phyloP scores from a whole-genome alignment of 2,888 invertebrate genomes.

The Spilarctia lutea region DNA sequence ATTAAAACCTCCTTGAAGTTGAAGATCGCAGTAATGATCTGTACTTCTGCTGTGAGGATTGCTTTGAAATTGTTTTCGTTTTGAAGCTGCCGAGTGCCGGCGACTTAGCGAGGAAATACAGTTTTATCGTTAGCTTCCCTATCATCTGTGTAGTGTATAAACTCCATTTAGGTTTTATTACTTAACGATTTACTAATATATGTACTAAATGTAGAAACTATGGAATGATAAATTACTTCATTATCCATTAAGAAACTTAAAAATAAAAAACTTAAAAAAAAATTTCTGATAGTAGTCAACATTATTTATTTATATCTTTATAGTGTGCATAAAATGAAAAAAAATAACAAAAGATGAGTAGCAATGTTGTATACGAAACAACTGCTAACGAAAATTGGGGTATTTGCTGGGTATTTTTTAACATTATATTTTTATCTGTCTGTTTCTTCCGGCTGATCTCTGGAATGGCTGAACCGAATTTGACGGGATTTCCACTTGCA shows the following conservation, averaged over 20 bases:
- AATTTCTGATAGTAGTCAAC: too few relatives aligned
- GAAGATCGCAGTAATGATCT: constrained; percentile 75
- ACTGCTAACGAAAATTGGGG: too few relatives aligned
- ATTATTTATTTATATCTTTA: too few relatives aligned
- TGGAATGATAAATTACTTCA: neutral
- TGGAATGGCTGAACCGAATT: too few relatives aligned
- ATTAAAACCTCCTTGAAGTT: constrained; percentile 66
- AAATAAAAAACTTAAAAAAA: too few relatives aligned
- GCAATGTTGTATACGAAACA: too few relatives aligned
- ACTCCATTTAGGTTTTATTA: constrained; percentile 1
- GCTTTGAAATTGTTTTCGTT: constrained; percentile 76
- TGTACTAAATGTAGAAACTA: neutral
- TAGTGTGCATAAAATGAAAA: too few relatives aligned
- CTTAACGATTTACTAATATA: neutral
- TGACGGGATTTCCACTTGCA: too few relatives aligned
- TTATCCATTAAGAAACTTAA: neutral
- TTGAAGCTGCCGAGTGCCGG: constrained; percentile 60
- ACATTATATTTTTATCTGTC: too few relatives aligned
- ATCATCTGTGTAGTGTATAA: constrained; percentile 27
- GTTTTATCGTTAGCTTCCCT: constrained; percentile 28
- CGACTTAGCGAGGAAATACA: constrained; percentile 53
- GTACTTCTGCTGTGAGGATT: constrained; percentile 59
- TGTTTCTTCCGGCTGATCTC: too few relatives aligned
- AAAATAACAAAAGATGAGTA: too few relatives aligned
- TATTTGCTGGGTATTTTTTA: too few relatives aligned